Base-by-base conservation (phyloP, 2,113 vertebrate species). In the Nibea coibor region DNA sequence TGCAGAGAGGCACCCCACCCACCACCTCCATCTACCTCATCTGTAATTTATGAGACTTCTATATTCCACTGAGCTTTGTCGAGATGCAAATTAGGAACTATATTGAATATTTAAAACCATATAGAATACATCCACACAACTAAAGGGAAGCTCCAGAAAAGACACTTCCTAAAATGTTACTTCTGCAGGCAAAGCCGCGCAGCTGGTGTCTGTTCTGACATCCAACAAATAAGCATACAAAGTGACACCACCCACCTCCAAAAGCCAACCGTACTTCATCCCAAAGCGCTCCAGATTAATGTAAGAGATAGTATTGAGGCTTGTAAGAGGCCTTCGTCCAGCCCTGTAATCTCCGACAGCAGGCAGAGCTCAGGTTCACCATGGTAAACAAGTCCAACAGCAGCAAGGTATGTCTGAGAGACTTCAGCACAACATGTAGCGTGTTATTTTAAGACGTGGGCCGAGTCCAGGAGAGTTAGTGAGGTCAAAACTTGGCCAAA, bases 401-500 rank as follows among this genome's bases (percentile, higher is more conserved):
- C 82, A 79, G 77, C 63, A 54, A 80, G 83, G 78, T 75, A 86
- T 82, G 84, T 83, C 72, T 75, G 80, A 78, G 71, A 85, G 76
- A 72, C 56, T 66, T 86, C 81, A 50, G 69, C 50, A 79, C 77
- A 72, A 81, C 82, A 83, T 56, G 74, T 24, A 74, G 72, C 64
- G 5, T 56, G 85, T 82, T 89, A 91, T 91, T 90, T 91, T 78
- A 72, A 68, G 82, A 78, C 31, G 61, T 82, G 68, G 66, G 72
- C 64, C 31, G 76, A 87, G 82, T 80, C 84, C 67, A 62, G 42
- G 51, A 76, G 72, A 85, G 72, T 63, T 80, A 24, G 70, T 58
- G 80, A 82, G 83, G 85, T 88, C 87, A 88, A 77, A 87, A 85
- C 80, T 20, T 80, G 81, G 83, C 81, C 83, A 81, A 84, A 71